These are phyloP conservation scores for Nemapogon koenigi DNA, from an alignment of 2,888 invertebrate species.

Conservation along the genomic window DNA sequence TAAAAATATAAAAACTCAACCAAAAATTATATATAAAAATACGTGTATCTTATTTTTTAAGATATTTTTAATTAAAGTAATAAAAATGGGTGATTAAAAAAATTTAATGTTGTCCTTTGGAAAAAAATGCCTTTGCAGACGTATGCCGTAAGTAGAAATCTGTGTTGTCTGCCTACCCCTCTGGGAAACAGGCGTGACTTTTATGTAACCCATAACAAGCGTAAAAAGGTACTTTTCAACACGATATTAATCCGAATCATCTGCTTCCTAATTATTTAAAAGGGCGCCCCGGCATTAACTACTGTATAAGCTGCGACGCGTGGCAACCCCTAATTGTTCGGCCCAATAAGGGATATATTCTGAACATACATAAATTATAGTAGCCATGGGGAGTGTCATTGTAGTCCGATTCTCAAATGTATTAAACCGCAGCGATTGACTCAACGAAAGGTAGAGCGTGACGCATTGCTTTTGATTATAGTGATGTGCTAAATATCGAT, in stretches of 20 bases:
- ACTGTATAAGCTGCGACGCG: constrained; percentile 45
- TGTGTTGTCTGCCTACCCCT: too few species aligned
- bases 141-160: too few species aligned
- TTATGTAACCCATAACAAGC: too few species aligned
- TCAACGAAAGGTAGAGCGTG: constrained; percentile 21
- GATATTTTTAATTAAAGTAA: too few species aligned
- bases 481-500: constrained; percentile 20
- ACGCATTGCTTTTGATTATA: constrained; percentile 27
- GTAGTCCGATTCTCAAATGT: constrained; percentile 39
- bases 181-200: too few species aligned
- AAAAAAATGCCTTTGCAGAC: too few species aligned
- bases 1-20: too few species aligned
- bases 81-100: too few species aligned
- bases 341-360: constrained; percentile 43
- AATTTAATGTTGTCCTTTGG: too few species aligned
- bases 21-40: too few species aligned
- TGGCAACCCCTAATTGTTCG: constrained; percentile 56
- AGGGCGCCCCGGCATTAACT: constrained; percentile 35
- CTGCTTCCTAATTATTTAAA: constrained; percentile 63
- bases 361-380: constrained; percentile 44
- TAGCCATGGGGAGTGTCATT: constrained; percentile 40
- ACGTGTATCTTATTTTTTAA: too few species aligned
- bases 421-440: constrained; percentile 55
- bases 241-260: constrained; percentile 54
- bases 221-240: too few species aligned